phyloP scores from a whole-genome alignment of 2,113 vertebrate genomes.

The Phocoena sinus region DNA sequence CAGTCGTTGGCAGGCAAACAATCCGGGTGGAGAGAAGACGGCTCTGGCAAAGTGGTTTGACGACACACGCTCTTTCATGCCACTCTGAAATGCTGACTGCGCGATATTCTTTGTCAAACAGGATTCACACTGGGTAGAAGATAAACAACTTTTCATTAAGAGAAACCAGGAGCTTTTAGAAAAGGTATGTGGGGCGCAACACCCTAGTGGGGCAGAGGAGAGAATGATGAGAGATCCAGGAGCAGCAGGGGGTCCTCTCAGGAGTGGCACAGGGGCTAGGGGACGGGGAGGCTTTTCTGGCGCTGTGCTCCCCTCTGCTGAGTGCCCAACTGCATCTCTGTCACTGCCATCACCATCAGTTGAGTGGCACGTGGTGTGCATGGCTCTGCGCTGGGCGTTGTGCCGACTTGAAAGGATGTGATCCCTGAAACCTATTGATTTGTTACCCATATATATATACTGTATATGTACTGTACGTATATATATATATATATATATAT shows the following conservation, averaged over 20 bases:
- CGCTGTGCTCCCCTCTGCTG: constrained; percentile 47
- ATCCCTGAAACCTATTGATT: background rate
- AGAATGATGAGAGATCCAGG: constrained; percentile 68
- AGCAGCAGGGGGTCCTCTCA: constrained; percentile 74
- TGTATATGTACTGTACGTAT: background rate
- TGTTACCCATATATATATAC: background rate
- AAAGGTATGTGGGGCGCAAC: constrained; percentile 85
- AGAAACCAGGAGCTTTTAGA: constrained; percentile 97
- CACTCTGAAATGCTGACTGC: constrained; percentile 76
- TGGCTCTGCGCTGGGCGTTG: constrained; percentile 61
- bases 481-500: background rate
- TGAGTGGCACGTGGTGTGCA: constrained; percentile 55
- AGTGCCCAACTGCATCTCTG: constrained; percentile 46
- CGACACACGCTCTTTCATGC: constrained; percentile 26
- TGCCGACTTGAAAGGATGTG: background rate
- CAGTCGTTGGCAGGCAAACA: constrained; percentile 13
- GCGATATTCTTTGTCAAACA: constrained; percentile 80
- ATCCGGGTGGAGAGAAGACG: constrained; percentile 21
- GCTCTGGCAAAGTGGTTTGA: constrained; percentile 45
- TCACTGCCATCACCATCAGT: constrained; percentile 62
- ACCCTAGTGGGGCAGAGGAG: constrained; percentile 69
- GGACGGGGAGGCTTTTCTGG: constrained; percentile 54
- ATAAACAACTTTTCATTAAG: constrained; percentile 96
- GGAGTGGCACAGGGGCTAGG: constrained; percentile 73
- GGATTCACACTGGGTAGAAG: constrained; percentile 99